Base-by-base conservation (phyloP, 2,888 invertebrate species). In the Thyatira batis region DNA sequence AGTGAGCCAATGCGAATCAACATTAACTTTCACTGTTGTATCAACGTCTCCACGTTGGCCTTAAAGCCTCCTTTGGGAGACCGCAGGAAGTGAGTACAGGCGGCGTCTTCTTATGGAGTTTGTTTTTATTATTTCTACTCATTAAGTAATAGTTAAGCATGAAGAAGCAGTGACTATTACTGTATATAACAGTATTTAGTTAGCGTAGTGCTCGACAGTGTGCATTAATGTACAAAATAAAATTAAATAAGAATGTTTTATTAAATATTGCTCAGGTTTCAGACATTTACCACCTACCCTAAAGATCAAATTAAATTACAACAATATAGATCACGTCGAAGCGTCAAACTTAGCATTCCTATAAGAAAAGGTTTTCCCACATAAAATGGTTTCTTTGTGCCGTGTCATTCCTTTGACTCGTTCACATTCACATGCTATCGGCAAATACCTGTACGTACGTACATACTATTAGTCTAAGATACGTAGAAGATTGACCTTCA, bases 21-120 rank as follows among this genome's bases (percentile, higher is more conserved):
- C 82, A 82, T 85, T 83, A 83, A 90, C 91, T 91, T 91, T 91
- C 91, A 88, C 90, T 89, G 71, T 60, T 79, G 68, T 75, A 74
- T 73, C 70, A 65, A 68, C 75, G 69, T 67, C 63, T 76, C 70
- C 68, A 69, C 63, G 75, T 63, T 86, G 87, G 85, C 87, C 87
- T 89, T 84, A 87, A 88, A 88, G 79, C 78, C 84, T 78, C 76
- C 76, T 85, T 87, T 85, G 75, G 78, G 76, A 81, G 85, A 86
- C 87, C 85, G 76, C 86, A 87, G 85, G 84, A 86, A 87, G 80
- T 81, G 64, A 79, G 67, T 76, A 76, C 80, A 78, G 80, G 78
- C 74, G 67, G 58, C 60, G 65, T 63, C 65, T 39, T 39, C 63
- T 63, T 58, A 58, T 59, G 45, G 57, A 58, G 63, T 73, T 78